Conservation (phyloP, 1,140 invertebrate species). For the Hormaphis cornu region DNA sequence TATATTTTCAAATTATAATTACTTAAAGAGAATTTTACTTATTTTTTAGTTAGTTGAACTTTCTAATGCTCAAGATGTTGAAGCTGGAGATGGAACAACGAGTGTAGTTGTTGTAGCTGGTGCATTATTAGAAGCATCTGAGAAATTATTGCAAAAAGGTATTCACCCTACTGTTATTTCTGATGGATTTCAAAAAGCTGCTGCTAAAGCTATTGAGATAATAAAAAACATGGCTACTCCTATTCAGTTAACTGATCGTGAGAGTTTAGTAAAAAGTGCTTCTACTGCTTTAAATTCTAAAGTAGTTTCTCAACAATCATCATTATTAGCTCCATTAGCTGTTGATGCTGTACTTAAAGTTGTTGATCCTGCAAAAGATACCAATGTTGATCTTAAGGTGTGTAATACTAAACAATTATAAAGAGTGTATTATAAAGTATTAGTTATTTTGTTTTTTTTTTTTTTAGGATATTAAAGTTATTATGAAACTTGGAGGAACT, state of each 20-base stretch:
- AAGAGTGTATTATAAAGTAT: no score
- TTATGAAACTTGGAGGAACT: slow-evolving; percentile 92
- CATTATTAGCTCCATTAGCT: slow-evolving; percentile 86
- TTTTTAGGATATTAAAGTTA: slow-evolving; percentile 79
- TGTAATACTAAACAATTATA: no score
- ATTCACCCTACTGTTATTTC: slow-evolving; percentile 97
- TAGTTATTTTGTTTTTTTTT: not conserved
- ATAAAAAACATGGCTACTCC: slow-evolving; percentile 76
- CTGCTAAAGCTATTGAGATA: slow-evolving; percentile 75
- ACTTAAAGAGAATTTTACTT: not conserved
- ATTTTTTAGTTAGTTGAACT: slow-evolving; percentile 81
- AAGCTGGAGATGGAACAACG: slow-evolving; percentile 98
- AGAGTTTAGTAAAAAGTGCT: slow-evolving; percentile 84
- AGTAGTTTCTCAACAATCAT: slow-evolving; percentile 96
- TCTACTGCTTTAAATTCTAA: slow-evolving; percentile 98
- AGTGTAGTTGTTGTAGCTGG: slow-evolving; percentile 95
- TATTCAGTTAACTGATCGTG: slow-evolving; percentile 77
- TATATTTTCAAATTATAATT: not conserved
- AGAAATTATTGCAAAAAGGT: slow-evolving; percentile 84
- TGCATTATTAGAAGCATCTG: slow-evolving; percentile 85
- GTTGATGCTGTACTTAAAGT: slow-evolving; percentile 93
- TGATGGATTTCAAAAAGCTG: slow-evolving; percentile 89
- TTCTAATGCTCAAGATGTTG: slow-evolving; percentile 96
- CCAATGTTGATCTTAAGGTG: slow-evolving; percentile 57
- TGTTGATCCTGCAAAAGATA: slow-evolving; percentile 53